A percentile compares a stretch with the other conserved stretches of the same genome.
These are phyloP conservation scores for Turritopsis dohrnii DNA, from an alignment of 30 jellyfish, hydroid and myxozoan species.

Conservation along the genomic window DNA sequence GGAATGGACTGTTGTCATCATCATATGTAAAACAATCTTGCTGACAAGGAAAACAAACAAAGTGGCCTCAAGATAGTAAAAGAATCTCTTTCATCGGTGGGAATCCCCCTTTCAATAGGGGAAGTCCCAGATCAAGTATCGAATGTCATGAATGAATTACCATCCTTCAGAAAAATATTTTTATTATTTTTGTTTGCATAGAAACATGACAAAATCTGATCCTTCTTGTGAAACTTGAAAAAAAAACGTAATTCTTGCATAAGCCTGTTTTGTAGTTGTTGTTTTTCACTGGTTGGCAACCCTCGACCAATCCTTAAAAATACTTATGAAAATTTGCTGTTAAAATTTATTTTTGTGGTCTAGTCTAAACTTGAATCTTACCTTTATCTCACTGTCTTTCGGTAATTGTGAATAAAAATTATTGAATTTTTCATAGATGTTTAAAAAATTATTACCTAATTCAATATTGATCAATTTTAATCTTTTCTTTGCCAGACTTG, in stretches of 20 bases:
- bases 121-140: neutral
- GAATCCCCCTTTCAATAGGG: no score
- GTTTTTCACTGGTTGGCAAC: neutral
- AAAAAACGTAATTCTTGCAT: neutral
- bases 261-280: neutral
- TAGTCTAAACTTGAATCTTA: no score
- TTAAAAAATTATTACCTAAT: no score
- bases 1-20: neutral
- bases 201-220: neutral
- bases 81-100: neutral
- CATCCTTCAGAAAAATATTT: neutral
- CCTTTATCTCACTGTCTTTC: no score
- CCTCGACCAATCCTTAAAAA: neutral
- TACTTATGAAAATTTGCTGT: no score
- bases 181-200: neutral
- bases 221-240: neutral
- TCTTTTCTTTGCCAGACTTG: no score
- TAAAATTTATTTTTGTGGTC: no score
- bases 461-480: no score
- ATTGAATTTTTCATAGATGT: no score
- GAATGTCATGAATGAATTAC: neutral
- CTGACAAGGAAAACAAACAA: neutral
- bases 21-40: neutral
- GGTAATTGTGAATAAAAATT: no score
- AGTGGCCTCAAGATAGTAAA: neutral